These are phyloP conservation scores for Terrapene triunguis DNA, from an alignment of 2,113 vertebrate species.

Conservation along the genomic window DNA sequence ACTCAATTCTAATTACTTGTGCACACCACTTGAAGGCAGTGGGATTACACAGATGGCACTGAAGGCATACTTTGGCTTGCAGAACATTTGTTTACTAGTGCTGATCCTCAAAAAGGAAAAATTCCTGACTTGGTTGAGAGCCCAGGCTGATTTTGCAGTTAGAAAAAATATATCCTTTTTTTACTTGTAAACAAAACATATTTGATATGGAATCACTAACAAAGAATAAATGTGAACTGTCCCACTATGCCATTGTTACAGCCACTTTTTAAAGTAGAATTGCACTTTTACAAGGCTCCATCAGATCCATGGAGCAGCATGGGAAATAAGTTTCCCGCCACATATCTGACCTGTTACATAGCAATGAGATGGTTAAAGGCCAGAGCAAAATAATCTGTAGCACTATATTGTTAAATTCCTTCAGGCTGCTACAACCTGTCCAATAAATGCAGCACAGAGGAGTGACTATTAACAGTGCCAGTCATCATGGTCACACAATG, in stretches of 20 bases:
- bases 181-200: background rate
- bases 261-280: rapidly evolving
- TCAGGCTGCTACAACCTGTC: background rate
- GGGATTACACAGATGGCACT: background rate
- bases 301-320: background rate
- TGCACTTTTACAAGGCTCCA: background rate
- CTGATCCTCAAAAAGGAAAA: background rate
- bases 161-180: background rate
- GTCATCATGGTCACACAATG: conserved; percentile 9
- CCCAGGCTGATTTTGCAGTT: background rate
- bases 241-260: background rate
- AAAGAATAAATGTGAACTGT: rapidly evolving
- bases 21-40: background rate
- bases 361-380: background rate
- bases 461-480: conserved; percentile 37
- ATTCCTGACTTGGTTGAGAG: rapidly evolving
- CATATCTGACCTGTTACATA: background rate
- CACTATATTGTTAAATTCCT: rapidly evolving
- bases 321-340: background rate
- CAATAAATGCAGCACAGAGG: background rate
- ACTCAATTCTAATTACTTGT: background rate
- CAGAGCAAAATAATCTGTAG: rapidly evolving
- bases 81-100: background rate
- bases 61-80: background rate
- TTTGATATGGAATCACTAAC: background rate